Conservation (phyloP, 2,888 invertebrate genomes). For the Leptogaster cylindrica region DNA sequence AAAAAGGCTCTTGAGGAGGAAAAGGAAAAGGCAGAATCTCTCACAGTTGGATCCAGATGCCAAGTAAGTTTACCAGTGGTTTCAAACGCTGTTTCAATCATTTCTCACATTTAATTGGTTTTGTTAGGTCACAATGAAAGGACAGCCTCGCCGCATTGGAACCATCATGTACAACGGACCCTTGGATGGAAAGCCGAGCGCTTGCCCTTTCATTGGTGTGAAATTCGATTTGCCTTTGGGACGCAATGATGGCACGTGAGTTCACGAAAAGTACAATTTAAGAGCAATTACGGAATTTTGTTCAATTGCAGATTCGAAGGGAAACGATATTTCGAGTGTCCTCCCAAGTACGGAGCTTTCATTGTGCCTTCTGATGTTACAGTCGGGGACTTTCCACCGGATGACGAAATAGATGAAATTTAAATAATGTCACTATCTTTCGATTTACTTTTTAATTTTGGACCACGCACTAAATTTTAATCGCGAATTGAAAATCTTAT, state of each 20-base stretch:
- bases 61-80: constrained; percentile 67
- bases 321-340: constrained; percentile 87
- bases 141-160: constrained; percentile 78
- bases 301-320: constrained; percentile 73
- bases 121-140: constrained; percentile 70
- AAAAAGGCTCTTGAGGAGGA: constrained; percentile 71
- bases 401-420: too few relatives aligned
- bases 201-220: constrained; percentile 92
- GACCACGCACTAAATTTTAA: too few relatives aligned
- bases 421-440: too few relatives aligned
- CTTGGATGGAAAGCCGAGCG: constrained; percentile 69
- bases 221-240: constrained; percentile 97
- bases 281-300: neutral
- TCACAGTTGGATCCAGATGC: constrained; percentile 80
- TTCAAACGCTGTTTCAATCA: too few relatives aligned
- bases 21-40: constrained; percentile 66
- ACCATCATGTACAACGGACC: constrained; percentile 84
- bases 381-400: constrained; percentile 91
- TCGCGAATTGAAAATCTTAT: too few relatives aligned
- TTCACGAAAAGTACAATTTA: constrained; percentile 17
- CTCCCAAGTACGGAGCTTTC: constrained; percentile 94
- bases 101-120: too few relatives aligned
- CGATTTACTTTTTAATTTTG: too few relatives aligned
- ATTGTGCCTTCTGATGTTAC: constrained; percentile 82
- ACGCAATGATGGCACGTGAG: constrained; percentile 93